Base-by-base conservation (phyloP, 2,888 invertebrate species). In the Camptogramma bilineatum region DNA sequence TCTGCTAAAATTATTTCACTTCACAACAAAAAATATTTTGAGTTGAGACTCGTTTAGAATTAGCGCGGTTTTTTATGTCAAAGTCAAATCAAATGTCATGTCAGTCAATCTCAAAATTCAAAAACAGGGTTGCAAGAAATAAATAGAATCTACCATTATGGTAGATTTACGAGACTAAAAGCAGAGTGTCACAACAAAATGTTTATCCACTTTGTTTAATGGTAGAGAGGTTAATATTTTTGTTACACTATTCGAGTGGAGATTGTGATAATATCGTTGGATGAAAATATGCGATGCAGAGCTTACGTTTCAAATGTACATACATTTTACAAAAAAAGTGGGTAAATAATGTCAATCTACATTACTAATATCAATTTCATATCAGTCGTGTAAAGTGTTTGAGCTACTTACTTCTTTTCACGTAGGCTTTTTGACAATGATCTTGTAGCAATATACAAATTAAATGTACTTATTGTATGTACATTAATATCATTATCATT, bases 321-420 rank as follows among this genome's bases (percentile, higher is more conserved):
- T 87, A 86, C 83, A 86, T 81, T 78, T 81, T 78, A 81, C 81
- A 77, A 75, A 73, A 66, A 72, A 75, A 72, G 69, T 86, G 85
- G 85, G 84, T 87, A 88, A 88, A 85, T 85, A 83, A 89, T 85
- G 90, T 91, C 90, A 91, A 90, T 91, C 86, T 80, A 79, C 77
- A 74, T 73, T 84, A 83, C 78, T 84, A 79, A 89, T 91, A 92
- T 90, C 90, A 88, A 90, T 90, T 90, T 90, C 91, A 92, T 92
- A 92, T 91, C 91, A 90, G 77, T 80, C 75, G 79, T 80, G 68
- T 81, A 83, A 76, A 80, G 79, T 75, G 79, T 80, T 77, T 80
- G 80, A 78, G 78, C 80, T 79, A 77, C 53, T 42, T 79, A 77
- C 53, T 42, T 80, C 80, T 84, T 83, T 64, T 66, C 66, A 62